A percentile compares a stretch with the other conserved stretches of the same genome.
These are phyloP conservation scores for Drosophila longiperda DNA, from an alignment of 2,888 invertebrate genomes.

Conservation along the genomic window DNA sequence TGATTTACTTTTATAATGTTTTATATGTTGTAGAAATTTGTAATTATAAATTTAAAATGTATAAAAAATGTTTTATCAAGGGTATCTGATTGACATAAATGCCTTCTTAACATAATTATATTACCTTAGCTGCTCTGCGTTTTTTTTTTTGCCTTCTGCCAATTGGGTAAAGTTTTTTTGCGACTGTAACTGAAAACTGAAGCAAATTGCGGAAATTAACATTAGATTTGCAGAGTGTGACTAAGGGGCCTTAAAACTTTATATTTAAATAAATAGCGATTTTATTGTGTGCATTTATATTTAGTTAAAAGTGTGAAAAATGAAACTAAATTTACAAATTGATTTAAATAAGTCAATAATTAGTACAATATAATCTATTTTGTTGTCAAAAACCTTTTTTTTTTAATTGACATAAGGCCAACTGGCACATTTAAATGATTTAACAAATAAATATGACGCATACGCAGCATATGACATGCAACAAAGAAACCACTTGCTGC, in stretches of 20 bases:
- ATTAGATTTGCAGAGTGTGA: conserved; percentile 25
- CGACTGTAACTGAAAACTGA: conserved; percentile 38
- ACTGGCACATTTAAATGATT: background rate
- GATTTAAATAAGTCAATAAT: background rate
- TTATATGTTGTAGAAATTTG: background rate
- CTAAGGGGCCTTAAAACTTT: conserved; percentile 26
- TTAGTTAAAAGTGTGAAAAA: background rate
- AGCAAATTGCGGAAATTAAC: conserved; percentile 46
- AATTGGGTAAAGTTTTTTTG: conserved; percentile 68
- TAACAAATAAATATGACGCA: conserved; percentile 15
- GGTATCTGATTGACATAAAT: background rate
- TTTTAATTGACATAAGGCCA: background rate
- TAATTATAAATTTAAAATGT: background rate
- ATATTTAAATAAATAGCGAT: conserved; percentile 53
- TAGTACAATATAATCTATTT: background rate
- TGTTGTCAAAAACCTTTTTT: background rate
- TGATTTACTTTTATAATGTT: background rate
- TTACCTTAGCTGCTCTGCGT: conserved; percentile 9
- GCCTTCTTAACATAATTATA: background rate
- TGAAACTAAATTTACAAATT: background rate
- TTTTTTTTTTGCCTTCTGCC: conserved; percentile 43
- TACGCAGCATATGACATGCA: conserved; percentile 16
- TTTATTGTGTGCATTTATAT: conserved; percentile 41
- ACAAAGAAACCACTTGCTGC: conserved; percentile 46
- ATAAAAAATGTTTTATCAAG: background rate